Base-by-base conservation (phyloP, 2,797 vertebrate genomes). In the Gobio occitaniae region DNA sequence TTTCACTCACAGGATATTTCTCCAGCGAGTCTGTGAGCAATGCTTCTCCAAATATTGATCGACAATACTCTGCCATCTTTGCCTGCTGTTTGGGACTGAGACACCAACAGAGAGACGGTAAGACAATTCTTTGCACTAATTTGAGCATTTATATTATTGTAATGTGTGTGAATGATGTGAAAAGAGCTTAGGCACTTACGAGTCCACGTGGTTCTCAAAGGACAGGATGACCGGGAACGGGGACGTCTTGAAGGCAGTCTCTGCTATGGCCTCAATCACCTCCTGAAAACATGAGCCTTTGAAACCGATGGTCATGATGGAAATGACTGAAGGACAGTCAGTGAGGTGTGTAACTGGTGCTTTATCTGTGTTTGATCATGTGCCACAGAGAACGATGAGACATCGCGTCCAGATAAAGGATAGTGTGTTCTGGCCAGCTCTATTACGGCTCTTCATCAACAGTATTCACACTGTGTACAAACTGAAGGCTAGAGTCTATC, bases 51-150 rank as follows among this genome's bases (percentile, higher is more conserved):
- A 99, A 99, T 93, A 99, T 99, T 63, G 97, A 96, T 54, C 94
- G 96, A 94, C 98, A 99, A 80, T 99, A 99, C 93, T 99, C 98
- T 0, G 98, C 98, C 98, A 99, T 99, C 94, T 99, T 99, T 69
- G 97, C 97, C 90, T 99, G 98, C 84, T 99, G 98, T 91, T 99
- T 99, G 29, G 97, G 96, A 78, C 97, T 97, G 82, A 16, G 76
- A 93, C 63, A 90, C 59, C 61, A 72, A 78, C 96, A 97, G 80
- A 15, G 76, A 93, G 61, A 90, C 56, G 63, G 78, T 36, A 3
- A 19, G 36, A 63, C 6, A 47, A 41, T 41, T 41, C 0, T 7
- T 41, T 41, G 41, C 12, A 44, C 12, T n/a, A 44, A 38, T 44
- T 2, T 12, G 7, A 72, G 29, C 8, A 17, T 17, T 19, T 12